Conservation (phyloP, 2,888 invertebrate genomes). For the Epinotia ramella region DNA sequence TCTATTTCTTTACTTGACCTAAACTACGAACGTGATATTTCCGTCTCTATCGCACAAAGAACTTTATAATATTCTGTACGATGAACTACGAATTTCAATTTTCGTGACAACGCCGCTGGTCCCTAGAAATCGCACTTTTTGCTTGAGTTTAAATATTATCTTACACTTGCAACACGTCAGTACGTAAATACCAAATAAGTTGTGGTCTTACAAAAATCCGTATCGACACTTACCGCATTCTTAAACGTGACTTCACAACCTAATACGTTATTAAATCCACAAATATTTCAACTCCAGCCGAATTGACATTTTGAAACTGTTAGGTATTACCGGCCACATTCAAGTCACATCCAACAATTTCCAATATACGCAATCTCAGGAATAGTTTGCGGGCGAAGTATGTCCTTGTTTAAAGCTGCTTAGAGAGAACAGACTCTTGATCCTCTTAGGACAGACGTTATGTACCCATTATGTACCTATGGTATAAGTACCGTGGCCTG, state of each 20-base stretch:
- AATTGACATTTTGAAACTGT: conserved; percentile 36
- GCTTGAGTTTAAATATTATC: neutral
- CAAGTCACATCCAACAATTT: conserved; percentile 39
- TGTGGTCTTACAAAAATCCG: neutral
- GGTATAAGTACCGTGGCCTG: conserved; percentile 17
- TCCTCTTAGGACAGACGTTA: conserved; percentile 37
- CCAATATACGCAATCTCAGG: conserved; percentile 36
- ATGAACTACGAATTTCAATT: too few relatives aligned
- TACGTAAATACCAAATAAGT: neutral
- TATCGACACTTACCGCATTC: neutral
- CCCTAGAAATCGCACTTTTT: neutral
- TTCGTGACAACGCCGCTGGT: neutral
- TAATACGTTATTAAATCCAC: conserved; percentile 9
- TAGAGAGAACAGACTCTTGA: conserved; percentile 36
- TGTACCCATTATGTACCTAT: conserved; percentile 31
- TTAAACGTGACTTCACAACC: neutral
- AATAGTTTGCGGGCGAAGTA: conserved; percentile 39
- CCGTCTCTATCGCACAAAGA: too few relatives aligned
- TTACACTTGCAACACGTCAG: neutral
- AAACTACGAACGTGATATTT: too few relatives aligned
- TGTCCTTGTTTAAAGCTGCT: conserved; percentile 40
- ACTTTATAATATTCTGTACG: too few relatives aligned
- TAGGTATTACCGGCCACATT: conserved; percentile 25
- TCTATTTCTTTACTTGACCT: too few relatives aligned
- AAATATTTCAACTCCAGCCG: conserved; percentile 29